Conservation (phyloP, 2,888 invertebrate species). For the Cryptocephalus primarius region DNA sequence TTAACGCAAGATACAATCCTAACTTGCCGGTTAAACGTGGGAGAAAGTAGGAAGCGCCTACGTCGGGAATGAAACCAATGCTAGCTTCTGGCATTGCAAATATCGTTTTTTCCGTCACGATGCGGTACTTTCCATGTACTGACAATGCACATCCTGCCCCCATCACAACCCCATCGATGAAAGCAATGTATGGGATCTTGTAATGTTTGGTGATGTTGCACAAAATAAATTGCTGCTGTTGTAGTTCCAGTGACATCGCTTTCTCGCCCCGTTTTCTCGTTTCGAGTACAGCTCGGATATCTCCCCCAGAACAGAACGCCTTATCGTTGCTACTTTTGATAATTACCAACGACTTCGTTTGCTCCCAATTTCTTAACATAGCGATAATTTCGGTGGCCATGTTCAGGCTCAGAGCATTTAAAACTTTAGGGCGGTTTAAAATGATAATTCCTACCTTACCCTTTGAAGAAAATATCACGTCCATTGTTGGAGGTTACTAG, state of each 20-base stretch:
- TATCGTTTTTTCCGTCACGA: conserved; percentile 88
- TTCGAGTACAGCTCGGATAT: conserved; percentile 69
- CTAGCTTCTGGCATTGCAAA: conserved; percentile 99
- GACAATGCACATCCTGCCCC: conserved; percentile 94
- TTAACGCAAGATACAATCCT: conserved; percentile 83
- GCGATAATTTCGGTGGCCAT: conserved; percentile 58
- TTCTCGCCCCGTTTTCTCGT: conserved; percentile 46
- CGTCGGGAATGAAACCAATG: conserved; percentile 94
- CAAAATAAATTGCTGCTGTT: conserved; percentile 51
- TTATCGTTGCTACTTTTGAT: conserved; percentile 53
- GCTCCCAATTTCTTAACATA: conserved; percentile 49
- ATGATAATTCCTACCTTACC: conserved; percentile 46
- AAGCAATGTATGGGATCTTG: conserved; percentile 79
- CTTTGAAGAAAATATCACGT: conserved; percentile 2
- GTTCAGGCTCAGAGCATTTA: conserved; percentile 63
- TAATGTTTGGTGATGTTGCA: conserved; percentile 54
- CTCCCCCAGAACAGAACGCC: conserved; percentile 97
- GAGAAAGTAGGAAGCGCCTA: conserved; percentile 87
- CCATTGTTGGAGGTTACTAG: background rate
- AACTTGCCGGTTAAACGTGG: conserved; percentile 75
- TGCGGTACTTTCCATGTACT: conserved; percentile 83
- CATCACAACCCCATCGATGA: conserved; percentile 95
- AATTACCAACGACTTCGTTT: conserved; percentile 39
- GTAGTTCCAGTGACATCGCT: conserved; percentile 57
- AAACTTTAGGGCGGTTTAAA: conserved; percentile 60